Evolutionary conservation across 1,140 invertebrate genomes (phyloP).

Genomic region (Drosophila saltans): DNA sequence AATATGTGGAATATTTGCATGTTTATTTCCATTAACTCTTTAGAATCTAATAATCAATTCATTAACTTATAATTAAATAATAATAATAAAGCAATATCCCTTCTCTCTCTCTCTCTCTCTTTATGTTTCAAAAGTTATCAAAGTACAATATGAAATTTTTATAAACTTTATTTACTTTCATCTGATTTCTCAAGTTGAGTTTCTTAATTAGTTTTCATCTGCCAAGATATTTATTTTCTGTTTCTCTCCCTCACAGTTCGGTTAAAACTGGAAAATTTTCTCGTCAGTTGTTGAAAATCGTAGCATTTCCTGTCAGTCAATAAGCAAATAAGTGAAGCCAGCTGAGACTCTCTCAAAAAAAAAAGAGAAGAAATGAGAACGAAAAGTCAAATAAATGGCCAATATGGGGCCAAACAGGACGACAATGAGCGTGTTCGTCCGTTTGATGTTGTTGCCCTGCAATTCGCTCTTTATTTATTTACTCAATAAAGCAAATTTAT

Average conservation of each 20-base stretch:
- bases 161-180: no score
- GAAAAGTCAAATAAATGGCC: conserved; percentile 42
- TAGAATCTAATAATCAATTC: no score
- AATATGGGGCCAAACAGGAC: not conserved
- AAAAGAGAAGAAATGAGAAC: not conserved
- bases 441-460: conserved; percentile 52
- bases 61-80: no score
- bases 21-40: no score
- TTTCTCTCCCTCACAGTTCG: not conserved
- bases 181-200: no score
- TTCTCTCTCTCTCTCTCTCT: no score
- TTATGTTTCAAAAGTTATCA: no score
- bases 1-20: no score
- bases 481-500: conserved; percentile 81
- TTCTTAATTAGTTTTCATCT: no score
- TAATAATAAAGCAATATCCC: no score
- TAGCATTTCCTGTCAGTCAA: conserved; percentile 31
- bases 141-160: no score
- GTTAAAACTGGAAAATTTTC: not conserved
- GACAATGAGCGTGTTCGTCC: conserved; percentile 28
- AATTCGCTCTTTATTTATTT: conserved; percentile 75
- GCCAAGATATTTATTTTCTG: no score
- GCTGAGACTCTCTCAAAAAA: conserved; percentile 11
- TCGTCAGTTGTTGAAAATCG: not conserved
- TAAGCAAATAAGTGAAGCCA: conserved; percentile 53